These are phyloP conservation scores for Hyalella azteca DNA, from an alignment of 2,888 invertebrate species.

Conservation along the genomic window DNA sequence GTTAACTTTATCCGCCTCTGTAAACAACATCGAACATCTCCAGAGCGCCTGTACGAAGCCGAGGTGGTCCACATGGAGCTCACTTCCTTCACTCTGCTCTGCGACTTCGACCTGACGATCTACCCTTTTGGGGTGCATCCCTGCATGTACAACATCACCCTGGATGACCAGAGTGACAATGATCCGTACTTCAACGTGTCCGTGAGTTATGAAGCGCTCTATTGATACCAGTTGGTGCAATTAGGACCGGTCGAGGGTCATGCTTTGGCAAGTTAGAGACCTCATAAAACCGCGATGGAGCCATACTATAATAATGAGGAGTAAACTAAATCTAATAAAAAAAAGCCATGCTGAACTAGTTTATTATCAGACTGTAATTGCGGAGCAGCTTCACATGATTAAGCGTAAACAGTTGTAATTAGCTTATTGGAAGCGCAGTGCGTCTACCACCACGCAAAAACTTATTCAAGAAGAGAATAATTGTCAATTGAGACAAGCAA, in stretches of 20 bases:
- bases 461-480: too few species aligned
- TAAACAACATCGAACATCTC: too few species aligned
- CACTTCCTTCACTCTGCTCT: neutral
- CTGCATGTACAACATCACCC: neutral
- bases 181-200: neutral
- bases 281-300: neutral
- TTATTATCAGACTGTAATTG: neutral
- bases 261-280: neutral
- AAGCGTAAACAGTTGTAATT: too few species aligned
- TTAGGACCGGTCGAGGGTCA: neutral
- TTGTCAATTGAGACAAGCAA: too few species aligned
- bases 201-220: neutral
- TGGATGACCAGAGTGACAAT: neutral
- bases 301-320: neutral
- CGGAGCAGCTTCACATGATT: neutral
- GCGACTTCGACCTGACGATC: neutral
- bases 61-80: neutral
- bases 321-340: neutral
- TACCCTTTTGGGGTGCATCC: constrained; percentile 14
- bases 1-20: too few species aligned
- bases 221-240: neutral
- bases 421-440: too few species aligned
- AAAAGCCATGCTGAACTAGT: neutral
- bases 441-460: too few species aligned
- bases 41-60: neutral